Percentiles rank a stretch among this genome's conserved stretches.
Evolutionary conservation across 1,140 invertebrate species (phyloP).

Genomic region (Bombus terrestris): DNA sequence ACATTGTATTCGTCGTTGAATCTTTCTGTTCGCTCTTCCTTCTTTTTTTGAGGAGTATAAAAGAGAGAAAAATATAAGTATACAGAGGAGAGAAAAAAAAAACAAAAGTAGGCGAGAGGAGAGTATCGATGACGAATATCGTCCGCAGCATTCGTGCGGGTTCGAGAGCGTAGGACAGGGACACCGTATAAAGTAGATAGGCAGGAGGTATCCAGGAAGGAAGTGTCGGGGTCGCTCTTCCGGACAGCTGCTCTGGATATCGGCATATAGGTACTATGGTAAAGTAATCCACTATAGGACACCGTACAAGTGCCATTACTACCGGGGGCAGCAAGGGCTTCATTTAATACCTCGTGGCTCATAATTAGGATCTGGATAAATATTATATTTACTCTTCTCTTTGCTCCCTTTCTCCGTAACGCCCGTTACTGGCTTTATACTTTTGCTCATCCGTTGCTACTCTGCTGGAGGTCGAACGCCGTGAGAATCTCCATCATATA

Average conservation of each 20-base stretch:
- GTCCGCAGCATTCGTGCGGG: constrained; percentile 51
- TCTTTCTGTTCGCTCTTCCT: neutral
- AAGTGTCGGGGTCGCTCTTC: constrained; percentile 82
- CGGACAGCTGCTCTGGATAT: constrained; percentile 80
- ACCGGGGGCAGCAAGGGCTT: constrained; percentile 69
- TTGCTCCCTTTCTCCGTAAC: neutral
- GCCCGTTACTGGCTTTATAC: neutral
- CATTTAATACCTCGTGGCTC: constrained; percentile 72
- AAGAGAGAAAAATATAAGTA: neutral
- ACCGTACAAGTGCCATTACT: constrained; percentile 81
- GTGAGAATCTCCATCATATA: neutral
- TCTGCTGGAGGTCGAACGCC: neutral
- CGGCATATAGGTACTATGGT: constrained; percentile 73
- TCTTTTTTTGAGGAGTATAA: neutral
- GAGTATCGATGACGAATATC: constrained; percentile 59
- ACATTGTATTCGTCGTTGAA: neutral
- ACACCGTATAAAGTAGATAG: constrained; percentile 56
- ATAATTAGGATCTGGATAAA: constrained; percentile 71
- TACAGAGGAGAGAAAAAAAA: neutral
- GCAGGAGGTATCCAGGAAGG: constrained; percentile 79
- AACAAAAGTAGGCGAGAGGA: neutral
- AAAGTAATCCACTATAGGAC: constrained; percentile 82
- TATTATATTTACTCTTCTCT: constrained; percentile 55
- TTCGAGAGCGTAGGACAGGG: constrained; percentile 49
- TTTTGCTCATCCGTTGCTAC: neutral